Evolutionary conservation across 2,888 invertebrate genomes (phyloP).

Genomic region (Boloria selene): DNA sequence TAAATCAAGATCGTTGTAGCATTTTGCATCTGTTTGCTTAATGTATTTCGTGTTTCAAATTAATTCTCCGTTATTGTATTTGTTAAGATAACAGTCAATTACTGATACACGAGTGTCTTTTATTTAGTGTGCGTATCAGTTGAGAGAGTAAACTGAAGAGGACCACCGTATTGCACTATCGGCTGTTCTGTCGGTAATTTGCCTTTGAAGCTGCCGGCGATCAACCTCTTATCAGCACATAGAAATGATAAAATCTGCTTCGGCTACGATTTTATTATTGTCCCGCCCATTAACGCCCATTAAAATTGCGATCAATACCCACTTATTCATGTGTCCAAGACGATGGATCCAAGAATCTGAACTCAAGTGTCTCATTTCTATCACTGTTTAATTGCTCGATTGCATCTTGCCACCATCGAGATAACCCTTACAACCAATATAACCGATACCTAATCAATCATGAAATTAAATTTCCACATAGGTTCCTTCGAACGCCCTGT

Average conservation of each 20-base stretch:
- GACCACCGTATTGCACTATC: slow-evolving; percentile 60
- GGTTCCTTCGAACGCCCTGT: slow-evolving; percentile 50
- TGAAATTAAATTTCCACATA: slow-evolving; percentile 47
- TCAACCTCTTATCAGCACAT: slow-evolving; percentile 69
- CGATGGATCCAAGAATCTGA: slow-evolving; percentile 46
- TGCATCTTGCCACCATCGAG: slow-evolving; percentile 39
- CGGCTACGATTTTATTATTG: slow-evolving; percentile 75
- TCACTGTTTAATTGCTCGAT: slow-evolving; percentile 61
- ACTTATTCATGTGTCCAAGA: slow-evolving; percentile 77
- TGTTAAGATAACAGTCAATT: slow-evolving; percentile 40
- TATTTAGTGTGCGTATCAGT: slow-evolving; percentile 39
- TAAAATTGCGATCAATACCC: slow-evolving; percentile 79
- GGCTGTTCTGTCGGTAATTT: slow-evolving; percentile 68
- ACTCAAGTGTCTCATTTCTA: slow-evolving; percentile 65
- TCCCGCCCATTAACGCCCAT: slow-evolving; percentile 80
- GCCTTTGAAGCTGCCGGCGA: slow-evolving; percentile 78
- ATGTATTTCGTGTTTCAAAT: slow-evolving; percentile 33
- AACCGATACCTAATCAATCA: slow-evolving; percentile 33
- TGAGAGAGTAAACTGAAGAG: slow-evolving; percentile 35
- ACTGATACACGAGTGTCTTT: slow-evolving; percentile 31
- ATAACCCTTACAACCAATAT: slow-evolving; percentile 29
- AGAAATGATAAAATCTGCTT: slow-evolving; percentile 72
- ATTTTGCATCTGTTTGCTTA: slow-evolving; percentile 23
- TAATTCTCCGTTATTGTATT: slow-evolving; percentile 34
- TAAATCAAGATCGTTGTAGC: slow-evolving; percentile 13